These are phyloP conservation scores for Sorex fumeus DNA, from an alignment of 2,113 vertebrate species.

Conservation along the genomic window DNA sequence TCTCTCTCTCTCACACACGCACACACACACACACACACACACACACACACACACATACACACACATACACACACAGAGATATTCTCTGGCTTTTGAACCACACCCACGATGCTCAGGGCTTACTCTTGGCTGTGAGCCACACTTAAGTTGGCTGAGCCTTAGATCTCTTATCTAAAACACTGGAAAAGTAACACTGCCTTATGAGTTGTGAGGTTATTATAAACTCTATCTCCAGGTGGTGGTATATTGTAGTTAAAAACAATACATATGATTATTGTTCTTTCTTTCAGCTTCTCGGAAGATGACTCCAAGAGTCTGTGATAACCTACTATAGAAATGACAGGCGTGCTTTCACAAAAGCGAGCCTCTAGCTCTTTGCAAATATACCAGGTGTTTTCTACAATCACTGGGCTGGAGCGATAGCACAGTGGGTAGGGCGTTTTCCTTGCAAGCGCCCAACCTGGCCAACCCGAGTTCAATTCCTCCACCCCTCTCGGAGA, in stretches of 20 bases:
- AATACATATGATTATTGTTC: background rate
- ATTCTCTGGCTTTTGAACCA: no score
- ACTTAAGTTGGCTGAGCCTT: background rate
- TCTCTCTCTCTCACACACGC: no score
- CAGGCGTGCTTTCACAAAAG: background rate
- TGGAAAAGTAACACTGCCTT: background rate
- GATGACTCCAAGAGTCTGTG: background rate
- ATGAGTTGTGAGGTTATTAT: background rate
- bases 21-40: no score
- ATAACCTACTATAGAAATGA: background rate
- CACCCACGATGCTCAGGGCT: no score
- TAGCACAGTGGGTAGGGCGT: no score
- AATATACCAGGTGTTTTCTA: background rate
- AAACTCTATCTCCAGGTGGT: background rate
- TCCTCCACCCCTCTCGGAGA: no score
- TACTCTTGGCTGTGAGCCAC: background rate
- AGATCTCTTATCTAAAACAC: background rate
- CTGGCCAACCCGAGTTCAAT: no score
- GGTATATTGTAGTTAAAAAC: background rate
- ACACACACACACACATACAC: no score
- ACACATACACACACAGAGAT: no score
- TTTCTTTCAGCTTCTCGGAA: background rate
- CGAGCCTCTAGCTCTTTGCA: background rate
- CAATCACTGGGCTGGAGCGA: no score
- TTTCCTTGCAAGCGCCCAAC: no score